phyloP scores from a whole-genome alignment of 2,888 invertebrate genomes.

The Ptilodon capucinus region DNA sequence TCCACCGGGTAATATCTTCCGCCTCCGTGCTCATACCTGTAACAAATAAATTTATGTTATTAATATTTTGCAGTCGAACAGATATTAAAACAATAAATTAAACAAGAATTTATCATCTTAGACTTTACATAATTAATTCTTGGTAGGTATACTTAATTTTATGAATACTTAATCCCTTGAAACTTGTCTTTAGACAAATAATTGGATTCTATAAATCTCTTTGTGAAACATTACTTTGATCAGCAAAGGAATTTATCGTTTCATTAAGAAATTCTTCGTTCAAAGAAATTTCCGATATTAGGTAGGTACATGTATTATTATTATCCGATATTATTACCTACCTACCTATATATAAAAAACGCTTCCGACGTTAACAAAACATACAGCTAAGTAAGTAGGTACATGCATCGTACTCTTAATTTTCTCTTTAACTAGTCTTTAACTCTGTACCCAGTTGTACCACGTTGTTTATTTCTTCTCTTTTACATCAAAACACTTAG shows the following conservation, averaged over 20 bases:
- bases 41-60: constrained; percentile 26
- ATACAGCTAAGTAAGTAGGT: constrained; percentile 5
- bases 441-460: neutral
- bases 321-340: too few relatives aligned
- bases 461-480: neutral
- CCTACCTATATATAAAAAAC: constrained; percentile 23
- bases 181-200: constrained; percentile 25
- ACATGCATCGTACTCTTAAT: neutral
- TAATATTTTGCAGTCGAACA: neutral
- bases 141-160: constrained; percentile 14
- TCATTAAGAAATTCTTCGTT: constrained; percentile 49
- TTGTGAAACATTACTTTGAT: constrained; percentile 38
- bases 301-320: constrained; percentile 11
- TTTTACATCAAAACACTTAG: neutral
- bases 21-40: constrained; percentile 32
- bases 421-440: neutral
- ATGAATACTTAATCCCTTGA: constrained; percentile 16
- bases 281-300: constrained; percentile 40
- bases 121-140: constrained; percentile 9
- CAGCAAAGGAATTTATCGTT: constrained; percentile 47
- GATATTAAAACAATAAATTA: neutral
- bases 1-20: constrained; percentile 4
- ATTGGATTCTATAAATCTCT: constrained; percentile 32
- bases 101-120: neutral
- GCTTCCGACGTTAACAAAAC: constrained; percentile 21